Evolutionary conservation across 2,888 invertebrate genomes (phyloP), one percentile per base, ranked within the genome.

Genomic region (Drosophila kambysellisi): DNA sequence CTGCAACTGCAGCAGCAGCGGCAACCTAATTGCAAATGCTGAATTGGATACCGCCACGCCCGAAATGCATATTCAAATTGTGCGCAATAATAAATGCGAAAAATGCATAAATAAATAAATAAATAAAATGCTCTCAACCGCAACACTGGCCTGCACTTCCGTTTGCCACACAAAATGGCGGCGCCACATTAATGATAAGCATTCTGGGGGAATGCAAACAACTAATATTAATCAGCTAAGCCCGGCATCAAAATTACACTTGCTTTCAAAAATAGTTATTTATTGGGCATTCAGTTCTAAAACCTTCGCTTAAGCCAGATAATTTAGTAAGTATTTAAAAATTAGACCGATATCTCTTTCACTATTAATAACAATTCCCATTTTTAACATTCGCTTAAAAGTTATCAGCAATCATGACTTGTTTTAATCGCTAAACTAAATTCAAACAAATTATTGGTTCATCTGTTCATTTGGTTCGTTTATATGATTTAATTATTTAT

Each of bases 131-230:
- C 76, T 50, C 52, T 32, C 56, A 46, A 76, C 88, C 75, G 71
- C 75, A 89, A 62, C 73, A 81, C 25, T 74, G 68, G 82, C 67
- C 58, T 58, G 60, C 80, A 82, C 83, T 90, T 89, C 90, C 88
- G 85, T 58, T 72, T 5, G 54, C 46, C 62, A 43, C 66, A 61
- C 76, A 88, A 84, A 70, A 78, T 77, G 79, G 82, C 75, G 69
- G 54, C 52, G 50, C 62, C 46, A 35, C 48, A 59, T 64, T 64
- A 53, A 57, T 63, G 59, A 54, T 67, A 53, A 62, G 63, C 56
- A 52, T 48, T 53, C 57, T 56, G 41, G 17, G 39, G 30, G 3
- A 29, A 33, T 25, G 66, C 48, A 39, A 48, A 53, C 50, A 61
- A 43, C 56, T 58, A 56, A 50, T 41, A 29, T 37, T 39, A 33